Conservation (phyloP, 2,888 invertebrate genomes). For the Lissonota sp. region DNA sequence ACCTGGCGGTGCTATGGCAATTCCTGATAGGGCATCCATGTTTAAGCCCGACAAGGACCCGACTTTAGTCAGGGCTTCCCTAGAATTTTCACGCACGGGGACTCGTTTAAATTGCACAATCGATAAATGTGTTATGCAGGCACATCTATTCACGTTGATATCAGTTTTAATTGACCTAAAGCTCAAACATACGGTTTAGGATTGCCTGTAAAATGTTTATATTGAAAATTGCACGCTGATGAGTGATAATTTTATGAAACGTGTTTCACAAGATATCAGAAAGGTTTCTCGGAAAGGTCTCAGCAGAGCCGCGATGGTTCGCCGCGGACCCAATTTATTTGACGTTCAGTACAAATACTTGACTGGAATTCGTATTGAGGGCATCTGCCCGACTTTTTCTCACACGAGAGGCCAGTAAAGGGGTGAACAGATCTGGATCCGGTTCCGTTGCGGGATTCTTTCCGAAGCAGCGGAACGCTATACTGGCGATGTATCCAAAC, state of each 20-base stretch:
- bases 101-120: too few species aligned
- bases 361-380: constrained; percentile 71
- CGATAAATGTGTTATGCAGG: too few species aligned
- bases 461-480: constrained; percentile 79
- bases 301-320: too few species aligned
- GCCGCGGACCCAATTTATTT: constrained; percentile 19
- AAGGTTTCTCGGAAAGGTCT: neutral
- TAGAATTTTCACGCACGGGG: too few species aligned
- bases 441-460: constrained; percentile 78
- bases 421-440: constrained; percentile 87
- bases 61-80: too few species aligned
- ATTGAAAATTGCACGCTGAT: neutral
- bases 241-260: neutral
- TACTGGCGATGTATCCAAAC: constrained; percentile 85
- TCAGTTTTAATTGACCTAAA: neutral
- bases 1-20: too few species aligned
- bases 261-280: neutral
- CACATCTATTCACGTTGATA: too few species aligned
- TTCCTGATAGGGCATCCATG: too few species aligned
- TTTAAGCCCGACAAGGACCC: too few species aligned
- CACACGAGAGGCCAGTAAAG: constrained; percentile 85
- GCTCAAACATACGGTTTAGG: neutral
- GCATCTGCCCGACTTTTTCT: constrained; percentile 73
- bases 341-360: constrained; percentile 74
- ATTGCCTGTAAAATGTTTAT: too few species aligned